Conservation (phyloP, 2,888 invertebrate species). For the Buathra laborator region DNA sequence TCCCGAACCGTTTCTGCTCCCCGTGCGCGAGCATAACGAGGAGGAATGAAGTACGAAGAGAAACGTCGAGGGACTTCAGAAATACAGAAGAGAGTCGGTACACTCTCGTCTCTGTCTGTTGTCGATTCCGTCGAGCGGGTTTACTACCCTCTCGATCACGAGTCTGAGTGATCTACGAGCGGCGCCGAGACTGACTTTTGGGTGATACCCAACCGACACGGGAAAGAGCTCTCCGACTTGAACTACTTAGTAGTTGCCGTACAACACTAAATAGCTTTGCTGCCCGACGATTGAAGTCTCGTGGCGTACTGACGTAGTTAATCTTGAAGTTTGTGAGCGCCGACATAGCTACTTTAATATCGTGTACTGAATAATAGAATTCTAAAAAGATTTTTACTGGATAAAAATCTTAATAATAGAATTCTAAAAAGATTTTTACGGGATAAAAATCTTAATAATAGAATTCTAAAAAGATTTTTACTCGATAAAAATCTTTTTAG, state of each 20-base stretch:
- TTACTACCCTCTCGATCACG: slow-evolving; percentile 67
- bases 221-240: slow-evolving; percentile 29
- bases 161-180: slow-evolving; percentile 63
- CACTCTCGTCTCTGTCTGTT: slow-evolving; percentile 48
- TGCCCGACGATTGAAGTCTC: slow-evolving; percentile 55
- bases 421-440: no score
- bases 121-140: slow-evolving; percentile 66
- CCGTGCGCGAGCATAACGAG: slow-evolving; percentile 39
- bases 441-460: not conserved
- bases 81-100: slow-evolving; percentile 24
- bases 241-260: slow-evolving; percentile 54
- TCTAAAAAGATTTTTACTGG: no score
- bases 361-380: not conserved
- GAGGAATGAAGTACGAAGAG: slow-evolving; percentile 60
- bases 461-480: not conserved
- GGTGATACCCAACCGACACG: slow-evolving; percentile 52
- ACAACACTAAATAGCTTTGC: slow-evolving; percentile 39
- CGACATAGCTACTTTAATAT: not conserved
- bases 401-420: no score
- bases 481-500: no score
- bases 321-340: not conserved
- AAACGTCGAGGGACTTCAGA: slow-evolving; percentile 51
- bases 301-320: not conserved
- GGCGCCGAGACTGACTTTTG: slow-evolving; percentile 48
- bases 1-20: slow-evolving; percentile 49